These are phyloP conservation scores for Gibbula magus DNA, from an alignment of 2,888 invertebrate species.

Conservation along the genomic window DNA sequence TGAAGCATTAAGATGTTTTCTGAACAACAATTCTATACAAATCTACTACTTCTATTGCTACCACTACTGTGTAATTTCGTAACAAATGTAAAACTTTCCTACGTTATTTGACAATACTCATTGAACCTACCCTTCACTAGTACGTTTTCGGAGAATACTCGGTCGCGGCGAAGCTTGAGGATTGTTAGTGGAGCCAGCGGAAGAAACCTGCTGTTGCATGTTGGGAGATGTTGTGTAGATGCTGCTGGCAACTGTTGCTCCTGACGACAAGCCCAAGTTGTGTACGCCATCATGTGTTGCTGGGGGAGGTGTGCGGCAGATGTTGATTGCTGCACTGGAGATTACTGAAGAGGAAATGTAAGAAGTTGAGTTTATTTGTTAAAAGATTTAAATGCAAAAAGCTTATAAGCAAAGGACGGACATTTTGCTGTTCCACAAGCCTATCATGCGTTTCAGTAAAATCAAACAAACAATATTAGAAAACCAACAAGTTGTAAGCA, in stretches of 20 bases:
- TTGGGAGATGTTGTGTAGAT: conserved; percentile 47
- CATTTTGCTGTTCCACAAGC: too few species aligned
- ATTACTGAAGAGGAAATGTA: neutral
- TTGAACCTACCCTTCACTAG: conserved; percentile 82
- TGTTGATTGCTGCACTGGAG: neutral
- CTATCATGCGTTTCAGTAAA: too few species aligned
- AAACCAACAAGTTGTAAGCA: too few species aligned
- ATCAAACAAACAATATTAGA: too few species aligned
- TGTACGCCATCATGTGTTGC: neutral
- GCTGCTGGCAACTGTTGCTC: conserved; percentile 51
- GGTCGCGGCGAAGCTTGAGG: conserved; percentile 84
- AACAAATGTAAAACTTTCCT: too few species aligned
- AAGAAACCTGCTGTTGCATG: conserved; percentile 40
- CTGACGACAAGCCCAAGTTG: conserved; percentile 34
- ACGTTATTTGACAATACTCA: too few species aligned
- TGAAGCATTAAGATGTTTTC: too few species aligned
- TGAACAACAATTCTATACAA: too few species aligned
- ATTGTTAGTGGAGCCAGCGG: conserved; percentile 49
- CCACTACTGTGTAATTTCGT: too few species aligned
- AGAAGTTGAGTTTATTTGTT: neutral
- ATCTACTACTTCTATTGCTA: too few species aligned
- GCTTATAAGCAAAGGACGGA: too few species aligned
- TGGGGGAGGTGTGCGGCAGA: conserved; percentile 23
- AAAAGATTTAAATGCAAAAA: neutral
- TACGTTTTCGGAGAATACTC: conserved; percentile 90